Conservation (phyloP, 2,113 vertebrate genomes). For the Prionailurus viverrinus region DNA sequence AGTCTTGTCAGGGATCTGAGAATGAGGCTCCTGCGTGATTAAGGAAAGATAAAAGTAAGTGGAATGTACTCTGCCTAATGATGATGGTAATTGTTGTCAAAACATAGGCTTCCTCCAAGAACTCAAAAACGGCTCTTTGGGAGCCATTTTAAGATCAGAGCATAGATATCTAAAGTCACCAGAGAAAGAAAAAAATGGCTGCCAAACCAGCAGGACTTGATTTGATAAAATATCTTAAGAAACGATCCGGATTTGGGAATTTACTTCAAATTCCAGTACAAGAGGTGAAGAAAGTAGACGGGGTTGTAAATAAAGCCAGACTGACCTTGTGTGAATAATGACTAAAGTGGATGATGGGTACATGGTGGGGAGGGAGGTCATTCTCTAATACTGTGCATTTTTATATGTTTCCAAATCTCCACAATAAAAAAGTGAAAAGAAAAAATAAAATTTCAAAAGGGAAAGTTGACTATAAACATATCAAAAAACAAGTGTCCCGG, state of each 20-base stretch:
- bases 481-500: not conserved
- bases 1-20: not conserved
- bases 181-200: not conserved
- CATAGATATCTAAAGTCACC: not conserved
- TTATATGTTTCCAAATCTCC: not conserved
- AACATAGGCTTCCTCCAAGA: not conserved
- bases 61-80: not conserved
- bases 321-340: accelerated
- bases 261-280: not conserved
- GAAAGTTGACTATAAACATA: not conserved
- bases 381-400: not conserved
- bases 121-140: not conserved
- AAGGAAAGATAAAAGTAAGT: not conserved
- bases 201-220: not conserved
- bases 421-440: not conserved
- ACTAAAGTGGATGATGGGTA: not conserved
- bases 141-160: not conserved
- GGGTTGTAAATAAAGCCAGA: not conserved
- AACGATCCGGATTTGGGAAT: not conserved
- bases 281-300: no score
- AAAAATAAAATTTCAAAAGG: not conserved
- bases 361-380: accelerated
- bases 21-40: not conserved
- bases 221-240: not conserved
- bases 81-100: not conserved